Evolutionary conservation across 2,888 invertebrate species (phyloP), one percentile per base, ranked within the genome.

Genomic region (Cosmia pyralina): DNA sequence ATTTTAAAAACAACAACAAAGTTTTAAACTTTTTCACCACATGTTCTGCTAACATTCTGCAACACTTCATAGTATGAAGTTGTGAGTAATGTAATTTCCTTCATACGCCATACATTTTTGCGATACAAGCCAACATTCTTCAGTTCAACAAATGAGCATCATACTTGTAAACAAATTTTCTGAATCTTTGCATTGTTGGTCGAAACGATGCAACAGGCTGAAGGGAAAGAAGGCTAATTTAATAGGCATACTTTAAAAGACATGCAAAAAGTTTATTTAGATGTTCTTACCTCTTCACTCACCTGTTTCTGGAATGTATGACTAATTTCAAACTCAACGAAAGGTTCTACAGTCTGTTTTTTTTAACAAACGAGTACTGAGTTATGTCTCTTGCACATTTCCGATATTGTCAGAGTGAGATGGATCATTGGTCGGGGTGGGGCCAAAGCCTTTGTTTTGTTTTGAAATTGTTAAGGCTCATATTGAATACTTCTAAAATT

Each of bases 181-280:
- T 11, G 48, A 83, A 79, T 81, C 81, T 83, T 60, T 60, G 58
- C 28, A 81, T 70, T 68, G 64, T 83, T 75, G 64, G 52, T 44
- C 6, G 17, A 62, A 41, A 34, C 63, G 28, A 79, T 70, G 80
- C 81, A 81, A 81, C 83, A 81, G 67, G 83, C 57, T 65, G 11
- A 0, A 38, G 7, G 1, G 4, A 19, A 50, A 11, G 4, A 4
- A 28, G 2, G n/a, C 0, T 22, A 59, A 79, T 60, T 79, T 60
- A 19, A n/a, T 50, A 15, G 19, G 7, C 2, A 50, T 59, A 69
- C 22, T 46, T 76, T 60, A 13, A 2, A 41, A 41, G 5, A n/a
- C 11, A 2, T n/a, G n/a, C 19, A 19, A 53, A 13, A 1, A 70
- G 52, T 52, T 52, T n/a, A 10, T 52, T 52, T 52, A 52, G n/a